Evolutionary conservation across 2,888 invertebrate genomes (phyloP), one percentile per base, ranked within the genome.

Genomic region (Unio pictorum): DNA sequence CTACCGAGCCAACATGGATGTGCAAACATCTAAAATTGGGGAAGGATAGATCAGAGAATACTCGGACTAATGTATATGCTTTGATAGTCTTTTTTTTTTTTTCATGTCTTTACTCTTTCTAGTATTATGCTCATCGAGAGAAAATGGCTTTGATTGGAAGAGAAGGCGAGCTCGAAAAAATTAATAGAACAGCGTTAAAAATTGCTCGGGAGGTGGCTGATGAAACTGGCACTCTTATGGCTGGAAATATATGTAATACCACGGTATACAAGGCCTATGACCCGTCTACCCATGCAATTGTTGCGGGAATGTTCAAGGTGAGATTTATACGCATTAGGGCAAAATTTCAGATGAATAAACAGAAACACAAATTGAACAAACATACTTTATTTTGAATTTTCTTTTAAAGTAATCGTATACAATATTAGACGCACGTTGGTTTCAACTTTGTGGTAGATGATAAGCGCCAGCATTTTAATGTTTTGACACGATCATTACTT

Each of bases 81-180:
- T 59, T 59, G 3, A 59, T 59, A 23, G 26, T 18, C 8, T 15
- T n/a, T 17, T 3, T 3, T 45, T n/a, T 23, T 23, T 23, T 23
- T 23, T 23, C 11, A 45, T 45, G 11, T 56, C 23, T 26, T 18
- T n/a, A 17, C 20, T 28, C 17, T 58, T 73, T 70, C 18, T 70
- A 89, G 89, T 89, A 89, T 69, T 89, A 89, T 69, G 88, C 81
- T 6, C 87, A 89, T 71, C 78, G 87, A 45, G 83, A 87, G 67
- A 88, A 89, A 66, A 72, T 89, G 61, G 73, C 80, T 7, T 59
- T 82, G 7, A 78, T 87, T 55, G 87, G 85, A 0, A 68, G 87
- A 62, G 89, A 88, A 68, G 79, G 74, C 58, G 87, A 88, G 18
- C 67, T 87, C 56, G 87, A 87, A 68, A 69, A 67, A 30, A 71